A percentile compares a stretch with the other conserved stretches of the same genome.
Evolutionary conservation across 2,113 vertebrate genomes (phyloP).

Genomic region (Actenoides hombroni): DNA sequence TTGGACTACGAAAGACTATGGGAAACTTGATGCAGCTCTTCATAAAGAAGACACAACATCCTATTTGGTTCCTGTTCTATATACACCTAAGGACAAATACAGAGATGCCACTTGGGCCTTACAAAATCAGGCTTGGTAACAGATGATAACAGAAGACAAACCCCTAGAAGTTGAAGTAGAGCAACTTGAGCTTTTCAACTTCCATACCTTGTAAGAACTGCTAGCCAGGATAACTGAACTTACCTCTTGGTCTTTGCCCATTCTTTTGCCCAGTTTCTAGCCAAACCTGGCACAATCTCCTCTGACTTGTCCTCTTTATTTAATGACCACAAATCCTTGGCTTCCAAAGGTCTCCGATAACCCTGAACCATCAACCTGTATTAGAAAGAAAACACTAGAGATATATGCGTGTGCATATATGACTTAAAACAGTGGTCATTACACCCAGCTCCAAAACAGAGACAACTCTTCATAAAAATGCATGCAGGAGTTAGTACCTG

Average conservation of each 20-base stretch:
- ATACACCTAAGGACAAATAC: neutral
- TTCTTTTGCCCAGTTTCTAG: constrained; percentile 86
- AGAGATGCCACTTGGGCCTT: neutral
- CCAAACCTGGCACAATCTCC: constrained; percentile 84
- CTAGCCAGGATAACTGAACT: constrained; percentile 16
- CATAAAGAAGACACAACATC: neutral
- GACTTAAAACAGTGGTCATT: neutral
- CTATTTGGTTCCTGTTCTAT: neutral
- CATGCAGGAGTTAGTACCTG: neutral
- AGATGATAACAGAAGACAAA: neutral
- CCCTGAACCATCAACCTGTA: constrained; percentile 87
- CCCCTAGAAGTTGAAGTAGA: neutral
- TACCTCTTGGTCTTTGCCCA: constrained; percentile 86
- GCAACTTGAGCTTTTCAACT: neutral
- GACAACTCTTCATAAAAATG: neutral
- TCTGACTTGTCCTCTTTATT: constrained; percentile 87
- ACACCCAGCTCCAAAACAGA: neutral
- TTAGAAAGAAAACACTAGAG: neutral
- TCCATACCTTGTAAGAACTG: neutral
- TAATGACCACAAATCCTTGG: constrained; percentile 91
- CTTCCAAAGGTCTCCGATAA: constrained; percentile 86
- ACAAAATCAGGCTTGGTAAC: neutral
- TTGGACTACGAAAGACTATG: neutral
- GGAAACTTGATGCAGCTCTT: neutral
- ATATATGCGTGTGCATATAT: accelerated